Evolutionary conservation across 1,140 invertebrate genomes (phyloP).

Genomic region (Pseudomyrmex gracilis): DNA sequence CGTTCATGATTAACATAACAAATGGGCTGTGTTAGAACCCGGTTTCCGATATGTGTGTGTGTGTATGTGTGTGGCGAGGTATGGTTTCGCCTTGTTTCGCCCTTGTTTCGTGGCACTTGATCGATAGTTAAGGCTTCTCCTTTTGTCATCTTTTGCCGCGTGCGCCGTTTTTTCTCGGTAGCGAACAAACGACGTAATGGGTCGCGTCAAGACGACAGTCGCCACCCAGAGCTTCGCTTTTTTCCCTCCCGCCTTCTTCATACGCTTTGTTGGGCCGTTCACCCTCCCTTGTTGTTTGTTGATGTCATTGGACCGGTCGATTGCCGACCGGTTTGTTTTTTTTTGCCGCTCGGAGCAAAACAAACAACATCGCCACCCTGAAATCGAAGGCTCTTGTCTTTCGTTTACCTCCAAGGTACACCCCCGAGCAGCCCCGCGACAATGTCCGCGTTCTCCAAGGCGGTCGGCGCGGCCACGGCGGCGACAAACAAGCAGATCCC

Average conservation of each 20-base stretch:
- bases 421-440: constrained; percentile 81
- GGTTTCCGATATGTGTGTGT: constrained; percentile 21
- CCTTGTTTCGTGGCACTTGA: neutral
- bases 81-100: neutral
- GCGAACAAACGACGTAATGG: constrained; percentile 7
- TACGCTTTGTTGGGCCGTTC: constrained; percentile 12
- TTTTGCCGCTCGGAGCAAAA: no score
- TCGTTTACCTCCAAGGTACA: constrained; percentile 78
- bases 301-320: no score
- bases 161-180: neutral
- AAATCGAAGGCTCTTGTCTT: constrained; percentile 39
- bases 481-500: constrained; percentile 78
- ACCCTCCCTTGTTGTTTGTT: neutral
- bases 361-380: constrained; percentile 65
- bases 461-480: constrained; percentile 76
- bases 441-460: constrained; percentile 80
- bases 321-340: no score
- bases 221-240: neutral
- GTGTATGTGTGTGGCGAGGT: neutral
- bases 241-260: neutral
- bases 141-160: neutral
- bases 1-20: constrained; percentile 1
- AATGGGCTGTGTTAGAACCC: constrained; percentile 33
- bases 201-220: neutral
- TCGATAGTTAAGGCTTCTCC: neutral